Conservation (phyloP, 2,888 invertebrate genomes). For the Cephus pulcher region DNA sequence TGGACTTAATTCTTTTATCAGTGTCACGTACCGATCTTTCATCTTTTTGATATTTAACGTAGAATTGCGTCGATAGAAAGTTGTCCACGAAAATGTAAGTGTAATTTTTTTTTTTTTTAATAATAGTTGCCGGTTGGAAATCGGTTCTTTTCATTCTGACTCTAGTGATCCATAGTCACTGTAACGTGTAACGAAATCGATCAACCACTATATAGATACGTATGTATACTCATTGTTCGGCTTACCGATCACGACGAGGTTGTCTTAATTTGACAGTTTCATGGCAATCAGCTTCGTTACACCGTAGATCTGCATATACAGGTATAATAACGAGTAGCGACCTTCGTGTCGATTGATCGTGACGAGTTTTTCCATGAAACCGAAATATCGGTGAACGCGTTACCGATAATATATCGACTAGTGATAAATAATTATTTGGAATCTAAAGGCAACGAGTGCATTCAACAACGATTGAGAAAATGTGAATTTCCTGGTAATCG, state of each 20-base stretch:
- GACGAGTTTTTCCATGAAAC: constrained; percentile 27
- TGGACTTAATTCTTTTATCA: not conserved
- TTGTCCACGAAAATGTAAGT: not conserved
- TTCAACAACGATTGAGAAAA: not conserved
- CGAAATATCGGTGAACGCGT: not conserved
- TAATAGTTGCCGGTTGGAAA: not conserved
- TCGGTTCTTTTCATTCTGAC: not conserved
- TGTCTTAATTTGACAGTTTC: constrained; percentile 7
- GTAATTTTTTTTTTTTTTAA: not conserved
- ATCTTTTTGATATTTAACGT: not conserved
- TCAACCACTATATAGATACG: not conserved
- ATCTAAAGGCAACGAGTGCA: not conserved
- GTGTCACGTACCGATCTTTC: not conserved
- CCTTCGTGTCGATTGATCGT: constrained; percentile 24
- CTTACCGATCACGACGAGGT: not conserved
- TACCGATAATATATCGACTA: not conserved
- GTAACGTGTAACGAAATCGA: not conserved
- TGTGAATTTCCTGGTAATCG: not conserved
- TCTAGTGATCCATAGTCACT: not conserved
- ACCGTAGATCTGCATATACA: not conserved
- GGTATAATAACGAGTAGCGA: not conserved
- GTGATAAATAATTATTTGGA: not conserved
- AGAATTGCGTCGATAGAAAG: not conserved
- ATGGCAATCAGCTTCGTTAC: constrained; percentile 1
- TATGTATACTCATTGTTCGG: not conserved